Base-by-base conservation (phyloP, 1,140 invertebrate genomes). In the Drosophila pruinosa region DNA sequence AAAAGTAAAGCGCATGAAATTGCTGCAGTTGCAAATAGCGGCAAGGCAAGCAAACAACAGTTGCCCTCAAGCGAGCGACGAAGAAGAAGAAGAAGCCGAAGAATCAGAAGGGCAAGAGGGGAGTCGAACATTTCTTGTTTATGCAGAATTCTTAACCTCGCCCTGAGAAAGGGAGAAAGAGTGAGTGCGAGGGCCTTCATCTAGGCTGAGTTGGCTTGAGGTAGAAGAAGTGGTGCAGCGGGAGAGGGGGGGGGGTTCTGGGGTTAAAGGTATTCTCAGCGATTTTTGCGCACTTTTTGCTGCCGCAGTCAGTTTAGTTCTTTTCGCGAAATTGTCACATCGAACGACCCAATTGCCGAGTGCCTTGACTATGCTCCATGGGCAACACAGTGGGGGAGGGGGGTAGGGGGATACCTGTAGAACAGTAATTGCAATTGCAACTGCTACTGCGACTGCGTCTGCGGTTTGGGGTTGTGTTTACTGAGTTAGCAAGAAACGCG, bases 401-500 rank as follows among this genome's bases (percentile, higher is more conserved):
- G 72, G 31, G 10, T 19, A 26, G 12, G 14, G 36, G 36, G 0
- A 14, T 15, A n/a, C n/a, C n/a, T n/a, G n/a, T n/a, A n/a, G 19
- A 41, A 17, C 15, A 17, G 15, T 15, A 41, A 22, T 6, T 47
- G 22, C 10, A 26, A 26, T 47, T 56, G 39, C 56, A 47, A 31
- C 43, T 57, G 58, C n/a, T n/a, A 31, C 4, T 50, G 34, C n/a
- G 19, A 19, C 58, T 53, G 41, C 41, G 59, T 53, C 47, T 61
- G 43, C 43, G 21, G 28, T 31, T 59, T 59, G 41, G 48, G 52
- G 34, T 75, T 79, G 59, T 41, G 64, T 81, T 78, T 68, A 78
- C 78, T 88, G 82, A 88, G 61, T 86, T 86, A 52, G 82, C 82
- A 86, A 88, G 82, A 86, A 82, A 75, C 56, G 82, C 74, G 36